Conservation (phyloP, 2,113 vertebrate species). For the Odobenus rosmarus region DNA sequence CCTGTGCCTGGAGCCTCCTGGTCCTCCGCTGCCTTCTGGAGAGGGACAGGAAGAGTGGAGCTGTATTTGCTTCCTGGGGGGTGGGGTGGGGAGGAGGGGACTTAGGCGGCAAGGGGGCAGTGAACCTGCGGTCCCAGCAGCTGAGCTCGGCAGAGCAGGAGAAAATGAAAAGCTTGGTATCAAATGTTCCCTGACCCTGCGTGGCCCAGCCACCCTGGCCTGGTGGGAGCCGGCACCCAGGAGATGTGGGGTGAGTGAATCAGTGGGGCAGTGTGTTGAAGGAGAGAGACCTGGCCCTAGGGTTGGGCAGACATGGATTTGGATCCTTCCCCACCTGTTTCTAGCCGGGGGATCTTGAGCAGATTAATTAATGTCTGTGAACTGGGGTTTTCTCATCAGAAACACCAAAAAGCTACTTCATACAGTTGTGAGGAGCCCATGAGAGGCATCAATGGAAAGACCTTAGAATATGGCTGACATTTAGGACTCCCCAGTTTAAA, state of each 20-base stretch:
- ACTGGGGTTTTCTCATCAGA: not conserved
- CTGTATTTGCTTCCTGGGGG: not conserved
- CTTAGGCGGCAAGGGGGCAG: not conserved
- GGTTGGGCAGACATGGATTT: not conserved
- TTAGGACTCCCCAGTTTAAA: not conserved
- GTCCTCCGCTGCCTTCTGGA: not conserved
- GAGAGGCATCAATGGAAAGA: not conserved
- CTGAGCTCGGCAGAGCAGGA: not conserved
- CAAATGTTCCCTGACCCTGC: too few species aligned
- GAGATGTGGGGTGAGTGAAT: not conserved
- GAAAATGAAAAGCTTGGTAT: not conserved
- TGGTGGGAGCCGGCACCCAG: fast-evolving
- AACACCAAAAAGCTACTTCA: not conserved
- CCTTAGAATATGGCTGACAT: not conserved
- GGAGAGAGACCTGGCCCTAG: not conserved
- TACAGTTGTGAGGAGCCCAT: not conserved
- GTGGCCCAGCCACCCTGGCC: not conserved
- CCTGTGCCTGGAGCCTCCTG: not conserved
- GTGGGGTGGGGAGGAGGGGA: not conserved
- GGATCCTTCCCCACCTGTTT: not conserved
- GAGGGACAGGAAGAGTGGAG: not conserved
- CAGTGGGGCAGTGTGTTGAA: not conserved
- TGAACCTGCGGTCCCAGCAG: not conserved
- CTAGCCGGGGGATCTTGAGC: not conserved
- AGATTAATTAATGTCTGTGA: not conserved